These are phyloP conservation scores for Hylomyscus alleni DNA, from an alignment of 2,797 vertebrate genomes.

Conservation along the genomic window DNA sequence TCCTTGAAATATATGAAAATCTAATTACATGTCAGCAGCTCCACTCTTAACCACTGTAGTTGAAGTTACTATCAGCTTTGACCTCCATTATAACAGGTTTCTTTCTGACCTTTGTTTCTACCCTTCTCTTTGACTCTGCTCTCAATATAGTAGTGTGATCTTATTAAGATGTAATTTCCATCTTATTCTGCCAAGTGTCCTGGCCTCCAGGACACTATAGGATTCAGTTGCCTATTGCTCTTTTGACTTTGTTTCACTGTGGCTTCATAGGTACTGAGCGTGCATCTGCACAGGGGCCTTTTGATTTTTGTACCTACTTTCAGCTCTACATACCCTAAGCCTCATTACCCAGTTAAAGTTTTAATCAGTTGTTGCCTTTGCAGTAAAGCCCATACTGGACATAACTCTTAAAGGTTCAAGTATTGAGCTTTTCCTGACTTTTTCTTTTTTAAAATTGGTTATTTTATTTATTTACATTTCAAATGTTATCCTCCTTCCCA, in stretches of 20 bases:
- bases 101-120: slow-evolving; percentile 5
- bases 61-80: background rate
- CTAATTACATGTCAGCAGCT: background rate
- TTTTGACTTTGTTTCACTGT: background rate
- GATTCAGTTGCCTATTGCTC: background rate
- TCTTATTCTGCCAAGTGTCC: background rate
- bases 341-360: background rate
- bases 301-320: background rate
- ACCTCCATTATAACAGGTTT: background rate
- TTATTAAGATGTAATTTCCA: background rate
- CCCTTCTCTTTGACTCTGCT: background rate
- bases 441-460: no score
- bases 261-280: background rate
- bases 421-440: background rate
- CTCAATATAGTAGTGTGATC: background rate
- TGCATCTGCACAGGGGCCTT: background rate
- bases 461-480: no score
- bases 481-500: no score
- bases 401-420: background rate
- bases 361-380: background rate
- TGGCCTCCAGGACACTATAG: background rate
- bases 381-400: background rate
- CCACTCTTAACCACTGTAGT: background rate
- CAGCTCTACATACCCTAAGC: background rate
- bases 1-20: background rate